A percentile compares a stretch with the other conserved stretches of the same genome.
These are phyloP conservation scores for Plebejus argus DNA, from an alignment of 2,888 invertebrate genomes.

Conservation along the genomic window DNA sequence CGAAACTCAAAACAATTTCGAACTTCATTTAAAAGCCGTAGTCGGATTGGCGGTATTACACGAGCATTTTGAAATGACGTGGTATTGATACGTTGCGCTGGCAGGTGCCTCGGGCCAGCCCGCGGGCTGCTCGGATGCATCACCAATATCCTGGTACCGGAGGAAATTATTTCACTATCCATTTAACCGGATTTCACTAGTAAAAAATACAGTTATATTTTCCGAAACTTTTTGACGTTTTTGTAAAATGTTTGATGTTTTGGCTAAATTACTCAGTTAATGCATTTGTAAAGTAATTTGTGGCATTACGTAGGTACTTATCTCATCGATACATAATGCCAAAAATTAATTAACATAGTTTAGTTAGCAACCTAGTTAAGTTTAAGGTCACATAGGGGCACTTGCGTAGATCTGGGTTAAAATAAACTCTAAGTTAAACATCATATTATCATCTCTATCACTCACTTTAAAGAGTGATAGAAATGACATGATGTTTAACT, in stretches of 20 bases:
- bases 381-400: no score
- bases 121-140: background rate
- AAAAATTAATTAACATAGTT: no score
- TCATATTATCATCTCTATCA: no score
- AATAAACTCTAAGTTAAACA: no score
- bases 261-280: background rate
- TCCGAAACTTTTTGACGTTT: background rate
- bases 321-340: background rate
- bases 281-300: background rate
- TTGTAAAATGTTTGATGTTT: no score
- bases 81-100: background rate
- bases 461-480: no score
- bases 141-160: background rate
- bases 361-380: no score
- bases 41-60: background rate
- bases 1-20: background rate
- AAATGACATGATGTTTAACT: no score
- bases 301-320: no score
- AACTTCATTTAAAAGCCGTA: background rate
- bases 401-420: no score
- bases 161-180: background rate
- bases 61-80: background rate
- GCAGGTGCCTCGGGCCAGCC: background rate
- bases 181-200: background rate
- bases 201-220: background rate